Percentiles rank a stretch among this genome's conserved stretches.
phyloP scores from a whole-genome alignment of 2,113 vertebrate species.

The Myotis davidii region DNA sequence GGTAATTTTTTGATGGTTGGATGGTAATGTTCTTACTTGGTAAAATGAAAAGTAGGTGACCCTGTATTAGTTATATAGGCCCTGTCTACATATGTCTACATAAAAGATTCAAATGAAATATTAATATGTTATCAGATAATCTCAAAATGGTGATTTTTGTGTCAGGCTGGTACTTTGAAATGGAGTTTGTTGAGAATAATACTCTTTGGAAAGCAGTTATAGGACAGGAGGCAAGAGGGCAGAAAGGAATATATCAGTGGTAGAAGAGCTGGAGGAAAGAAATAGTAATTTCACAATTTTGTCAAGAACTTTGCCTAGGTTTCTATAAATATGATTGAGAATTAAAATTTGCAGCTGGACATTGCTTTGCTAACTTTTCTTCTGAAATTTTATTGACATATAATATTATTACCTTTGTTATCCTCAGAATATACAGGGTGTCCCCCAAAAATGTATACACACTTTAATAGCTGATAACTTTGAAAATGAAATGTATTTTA shows the following conservation, averaged over 20 bases:
- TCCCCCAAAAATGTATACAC: too few species aligned
- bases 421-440: not conserved
- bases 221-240: not conserved
- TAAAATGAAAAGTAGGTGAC: constrained; percentile 11
- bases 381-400: not conserved
- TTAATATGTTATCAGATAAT: not conserved
- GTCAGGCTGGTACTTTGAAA: not conserved
- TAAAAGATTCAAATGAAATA: not conserved
- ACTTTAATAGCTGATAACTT: too few species aligned
- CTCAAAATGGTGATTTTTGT: not conserved
- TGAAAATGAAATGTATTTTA: too few species aligned
- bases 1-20: not conserved
- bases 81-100: not conserved
- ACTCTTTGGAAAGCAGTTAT: not conserved
- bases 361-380: not conserved
- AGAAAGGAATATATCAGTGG: not conserved
- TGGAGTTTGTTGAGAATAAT: not conserved
- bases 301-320: not conserved
- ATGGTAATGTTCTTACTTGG: not conserved
- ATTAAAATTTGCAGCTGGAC: not conserved
- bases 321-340: not conserved
- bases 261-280: not conserved
- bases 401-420: not conserved
- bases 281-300: not conserved
- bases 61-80: not conserved